Conservation (phyloP, 2,888 invertebrate species). For the Craniophora ligustri region DNA sequence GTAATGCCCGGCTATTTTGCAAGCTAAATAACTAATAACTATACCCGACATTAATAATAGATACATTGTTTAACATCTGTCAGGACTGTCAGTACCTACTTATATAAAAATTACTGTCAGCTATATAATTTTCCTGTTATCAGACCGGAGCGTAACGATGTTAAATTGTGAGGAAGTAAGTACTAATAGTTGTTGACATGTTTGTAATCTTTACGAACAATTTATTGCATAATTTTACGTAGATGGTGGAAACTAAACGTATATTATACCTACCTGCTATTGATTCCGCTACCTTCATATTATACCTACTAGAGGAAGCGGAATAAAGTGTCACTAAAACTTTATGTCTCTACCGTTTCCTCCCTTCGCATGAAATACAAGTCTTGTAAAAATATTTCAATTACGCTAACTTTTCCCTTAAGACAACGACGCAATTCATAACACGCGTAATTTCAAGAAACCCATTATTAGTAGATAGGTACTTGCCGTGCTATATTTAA, state of each 20-base stretch:
- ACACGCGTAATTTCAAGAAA: not conserved
- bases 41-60: not conserved
- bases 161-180: slow-evolving; percentile 44
- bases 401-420: too few species aligned
- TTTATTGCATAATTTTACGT: slow-evolving; percentile 30
- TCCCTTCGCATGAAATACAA: not conserved
- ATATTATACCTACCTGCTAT: too few species aligned
- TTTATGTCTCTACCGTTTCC: slow-evolving; percentile 8
- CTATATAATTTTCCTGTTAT: slow-evolving; percentile 48
- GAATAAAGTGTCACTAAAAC: slow-evolving; percentile 8
- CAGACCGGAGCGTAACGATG: slow-evolving; percentile 32
- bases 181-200: slow-evolving; percentile 38
- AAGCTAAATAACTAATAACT: too few species aligned
- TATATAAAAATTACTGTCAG: slow-evolving; percentile 21
- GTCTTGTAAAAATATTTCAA: not conserved
- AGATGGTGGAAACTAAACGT: slow-evolving; percentile 19
- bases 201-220: slow-evolving; percentile 28
- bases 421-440: too few species aligned
- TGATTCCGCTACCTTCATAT: too few species aligned
- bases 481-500: too few species aligned
- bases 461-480: too few species aligned
- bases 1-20: slow-evolving; percentile 9
- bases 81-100: slow-evolving; percentile 8
- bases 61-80: not conserved
- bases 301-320: too few species aligned